Evolutionary conservation across 1,140 invertebrate genomes (phyloP), one percentile per base, ranked within the genome.

Genomic region (Campoletis sonorensis): DNA sequence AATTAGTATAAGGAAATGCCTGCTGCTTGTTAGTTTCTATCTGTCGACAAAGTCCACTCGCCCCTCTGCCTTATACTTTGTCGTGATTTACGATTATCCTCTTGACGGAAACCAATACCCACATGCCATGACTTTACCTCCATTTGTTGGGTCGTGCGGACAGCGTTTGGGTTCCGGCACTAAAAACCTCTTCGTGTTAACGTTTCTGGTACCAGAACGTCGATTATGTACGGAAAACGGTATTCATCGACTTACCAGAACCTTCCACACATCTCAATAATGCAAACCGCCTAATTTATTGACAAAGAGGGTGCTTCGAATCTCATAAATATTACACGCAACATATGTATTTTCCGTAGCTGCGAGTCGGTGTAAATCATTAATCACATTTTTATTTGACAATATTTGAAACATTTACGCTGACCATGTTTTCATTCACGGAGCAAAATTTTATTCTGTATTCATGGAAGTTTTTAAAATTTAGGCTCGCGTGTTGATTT

Each of bases 221-320:
- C 75, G 33, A 77, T 77, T 77, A 77, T 77, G 45, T 58, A 77
- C 49, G n/a, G n/a, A 58, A 58, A 77, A 49, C 7, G 37, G 75
- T 58, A 51, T 58, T 58, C 49, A 77, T 77, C 45, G 75, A 49
- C 27, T 58, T 58, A 23, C 16, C 18, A n/a, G 21, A n/a, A 1
- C 54, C 0, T 4, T 58, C 75, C 10, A 49, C 10, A 49, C 49
- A 58, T 26, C 23, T 26, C 30, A 77, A 77, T 77, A 51, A 77
- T 77, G 61, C 33, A 58, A 7, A 54, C 45, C 7, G 15, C 40
- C 0, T 77, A 77, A 77, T 58, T 77, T 27, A 51, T 10, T 33
- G 40, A 54, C 26, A 18, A 76, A 15, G 51, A 54, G 51, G 51
- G 51, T 54, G 51, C 51, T 54, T 21, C 4, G 51, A 15, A 54